Evolutionary conservation across 2,888 invertebrate genomes (phyloP), one percentile per base, ranked within the genome.

Genomic region (Drosophila austrosaltans): DNA sequence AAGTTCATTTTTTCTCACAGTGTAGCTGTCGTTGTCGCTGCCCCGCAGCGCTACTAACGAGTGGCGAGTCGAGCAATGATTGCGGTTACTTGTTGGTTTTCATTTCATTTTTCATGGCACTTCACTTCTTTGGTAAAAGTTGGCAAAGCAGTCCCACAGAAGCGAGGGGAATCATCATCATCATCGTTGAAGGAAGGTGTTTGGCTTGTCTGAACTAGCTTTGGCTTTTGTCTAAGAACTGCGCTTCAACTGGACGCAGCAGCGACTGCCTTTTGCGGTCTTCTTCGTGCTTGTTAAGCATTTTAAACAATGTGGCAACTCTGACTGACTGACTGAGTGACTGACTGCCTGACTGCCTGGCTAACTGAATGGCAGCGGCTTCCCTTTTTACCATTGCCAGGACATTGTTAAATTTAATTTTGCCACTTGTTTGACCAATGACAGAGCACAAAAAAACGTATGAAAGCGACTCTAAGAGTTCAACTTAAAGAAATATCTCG

Each of bases 341-440:
- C 48, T 48, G 42, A 22, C 42, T 42, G 42, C 1, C 42, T 42
- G 40, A 39, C 42, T 53, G 16, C 2, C 42, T 25, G n/a, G 10
- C 32, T 32, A 6, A 32, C 4, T 6, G 32, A 36, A 36, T 4
- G 25, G 10, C 48, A 36, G 36, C 36, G 36, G 36, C 36, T 36
- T 48, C 22, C 48, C 48, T 48, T n/a, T 30, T 48, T 40, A 59
- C 63, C 56, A 56, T 61, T 60, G 54, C 32, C 66, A 40, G n/a
- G 8, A 79, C 77, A 81, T 82, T 89, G 84, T 84, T 84, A 87
- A 85, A 84, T 89, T 87, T 89, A 84, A 89, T 89, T 89, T 78
- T 87, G 88, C 80, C 86, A 89, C 89, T 89, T 89, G 85, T 76
- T 85, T 82, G 85, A 89, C 89, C 89, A 85, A 87, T 87, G 89